These are phyloP conservation scores for Drosophila emarginata DNA, from an alignment of 2,888 invertebrate species.

Conservation along the genomic window DNA sequence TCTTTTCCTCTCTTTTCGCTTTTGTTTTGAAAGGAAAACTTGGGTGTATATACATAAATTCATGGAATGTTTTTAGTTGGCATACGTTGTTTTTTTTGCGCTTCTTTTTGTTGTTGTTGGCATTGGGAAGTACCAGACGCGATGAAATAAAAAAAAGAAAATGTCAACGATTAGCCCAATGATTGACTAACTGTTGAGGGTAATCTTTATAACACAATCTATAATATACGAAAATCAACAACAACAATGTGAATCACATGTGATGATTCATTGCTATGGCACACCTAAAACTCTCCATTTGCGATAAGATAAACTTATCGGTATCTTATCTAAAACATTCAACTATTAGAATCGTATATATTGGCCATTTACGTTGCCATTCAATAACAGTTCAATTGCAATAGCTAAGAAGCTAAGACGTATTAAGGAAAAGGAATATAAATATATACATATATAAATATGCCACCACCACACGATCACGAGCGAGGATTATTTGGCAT, in stretches of 20 bases:
- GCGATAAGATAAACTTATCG: constrained; percentile 39
- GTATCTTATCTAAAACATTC: constrained; percentile 22
- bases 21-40: constrained; percentile 35
- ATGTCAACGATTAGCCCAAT: neutral
- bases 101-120: neutral
- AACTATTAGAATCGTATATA: constrained; percentile 45
- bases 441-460: constrained; percentile 13
- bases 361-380: constrained; percentile 28
- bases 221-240: too few species aligned
- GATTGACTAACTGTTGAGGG: constrained; percentile 1
- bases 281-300: constrained; percentile 41
- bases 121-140: neutral
- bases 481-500: constrained; percentile 59
- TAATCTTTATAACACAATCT: constrained; percentile 23
- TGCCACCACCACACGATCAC: constrained; percentile 58
- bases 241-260: constrained; percentile 31
- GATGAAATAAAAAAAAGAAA: too few species aligned
- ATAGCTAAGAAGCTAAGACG: constrained; percentile 30
- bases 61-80: constrained; percentile 3
- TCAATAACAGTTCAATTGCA: constrained; percentile 42
- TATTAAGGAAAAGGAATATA: neutral
- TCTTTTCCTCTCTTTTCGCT: constrained; percentile 5
- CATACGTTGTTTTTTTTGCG: neutral
- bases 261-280: constrained; percentile 17
- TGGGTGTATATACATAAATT: neutral